phyloP scores from a whole-genome alignment of 2,797 vertebrate genomes.

The Sebastes kiyomatsui region DNA sequence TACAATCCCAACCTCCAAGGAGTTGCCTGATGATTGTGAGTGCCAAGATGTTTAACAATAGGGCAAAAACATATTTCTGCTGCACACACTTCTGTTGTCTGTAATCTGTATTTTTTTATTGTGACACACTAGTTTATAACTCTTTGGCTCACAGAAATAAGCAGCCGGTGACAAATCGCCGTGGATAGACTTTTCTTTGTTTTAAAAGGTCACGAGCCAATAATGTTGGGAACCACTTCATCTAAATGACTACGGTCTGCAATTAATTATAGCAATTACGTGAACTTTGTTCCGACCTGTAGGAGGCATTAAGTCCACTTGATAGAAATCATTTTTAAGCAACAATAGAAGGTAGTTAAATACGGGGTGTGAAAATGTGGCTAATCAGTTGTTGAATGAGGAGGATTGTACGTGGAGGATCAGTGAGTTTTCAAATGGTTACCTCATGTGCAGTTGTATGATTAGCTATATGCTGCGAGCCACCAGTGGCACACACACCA shows the following conservation, averaged over 20 bases:
- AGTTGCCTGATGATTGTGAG: neutral
- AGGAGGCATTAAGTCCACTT: neutral
- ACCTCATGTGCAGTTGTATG: neutral
- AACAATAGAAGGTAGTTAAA: neutral
- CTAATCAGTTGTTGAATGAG: neutral
- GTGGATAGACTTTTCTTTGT: neutral
- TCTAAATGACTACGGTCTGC: neutral
- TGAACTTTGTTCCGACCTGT: neutral
- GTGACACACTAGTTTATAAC: neutral
- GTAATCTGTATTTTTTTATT: neutral
- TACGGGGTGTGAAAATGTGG: neutral
- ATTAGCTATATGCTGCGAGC: neutral
- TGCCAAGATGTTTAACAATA: neutral
- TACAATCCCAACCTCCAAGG: neutral
- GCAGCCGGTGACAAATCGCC: neutral
- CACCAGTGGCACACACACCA: neutral
- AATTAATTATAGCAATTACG: slow-evolving; percentile 2
- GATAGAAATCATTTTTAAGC: neutral
- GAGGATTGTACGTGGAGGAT: neutral
- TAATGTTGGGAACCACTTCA: neutral
- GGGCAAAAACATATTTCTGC: neutral
- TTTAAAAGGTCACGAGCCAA: slow-evolving; percentile 4
- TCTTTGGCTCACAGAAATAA: neutral
- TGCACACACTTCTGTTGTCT: neutral
- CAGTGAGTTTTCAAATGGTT: neutral